Evolutionary conservation across 1,140 invertebrate genomes (phyloP).

Genomic region (Caenorhabditis briggsae): DNA sequence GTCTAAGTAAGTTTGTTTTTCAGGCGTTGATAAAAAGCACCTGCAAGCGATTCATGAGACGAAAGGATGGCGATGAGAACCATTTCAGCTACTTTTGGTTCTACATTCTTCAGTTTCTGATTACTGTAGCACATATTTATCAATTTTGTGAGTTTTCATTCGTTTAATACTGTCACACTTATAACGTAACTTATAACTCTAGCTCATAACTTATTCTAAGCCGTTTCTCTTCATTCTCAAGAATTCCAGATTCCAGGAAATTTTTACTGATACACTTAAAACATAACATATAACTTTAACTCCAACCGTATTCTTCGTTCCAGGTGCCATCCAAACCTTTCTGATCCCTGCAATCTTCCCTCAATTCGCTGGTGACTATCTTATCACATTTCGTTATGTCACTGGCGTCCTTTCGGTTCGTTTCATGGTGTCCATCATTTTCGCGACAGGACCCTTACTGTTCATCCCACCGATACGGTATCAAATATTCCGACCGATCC

Average conservation of each 20-base stretch:
- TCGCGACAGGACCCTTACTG: not conserved
- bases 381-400: slow-evolving; percentile 34
- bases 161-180: too few species aligned
- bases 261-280: not conserved
- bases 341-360: slow-evolving; percentile 30
- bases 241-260: too few species aligned
- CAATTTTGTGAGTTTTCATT: slow-evolving; percentile 40
- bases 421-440: slow-evolving; percentile 50
- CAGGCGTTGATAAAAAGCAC: slow-evolving; percentile 29
- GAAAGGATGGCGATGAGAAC: not conserved
- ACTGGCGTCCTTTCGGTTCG: slow-evolving; percentile 4
- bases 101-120: slow-evolving; percentile 15
- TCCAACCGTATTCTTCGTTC: not conserved
- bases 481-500: slow-evolving; percentile 14
- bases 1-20: not conserved
- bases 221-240: too few species aligned
- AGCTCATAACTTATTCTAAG: too few species aligned
- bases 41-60: not conserved
- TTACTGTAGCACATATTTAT: slow-evolving; percentile 15
- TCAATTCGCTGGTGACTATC: slow-evolving; percentile 26
- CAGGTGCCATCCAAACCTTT: slow-evolving; percentile 26
- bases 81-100: slow-evolving; percentile 28
- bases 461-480: slow-evolving; percentile 7
- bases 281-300: not conserved
- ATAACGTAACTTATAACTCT: too few species aligned